phyloP scores from a whole-genome alignment of 2,113 vertebrate species.

The Panthera leo region DNA sequence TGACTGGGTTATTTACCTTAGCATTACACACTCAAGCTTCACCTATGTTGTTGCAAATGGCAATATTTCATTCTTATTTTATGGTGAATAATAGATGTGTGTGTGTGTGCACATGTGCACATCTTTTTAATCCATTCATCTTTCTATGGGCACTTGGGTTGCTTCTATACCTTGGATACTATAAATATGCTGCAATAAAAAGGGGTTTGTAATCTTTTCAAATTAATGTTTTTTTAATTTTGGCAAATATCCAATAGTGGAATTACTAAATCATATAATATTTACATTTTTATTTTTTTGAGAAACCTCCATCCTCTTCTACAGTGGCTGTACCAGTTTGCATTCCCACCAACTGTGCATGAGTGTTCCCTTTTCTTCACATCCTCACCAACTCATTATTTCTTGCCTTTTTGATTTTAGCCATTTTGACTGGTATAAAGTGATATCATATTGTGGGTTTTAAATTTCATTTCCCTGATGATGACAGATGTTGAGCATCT shows the following conservation, averaged over 20 bases:
- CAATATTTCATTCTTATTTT: not conserved
- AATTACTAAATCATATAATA: not conserved
- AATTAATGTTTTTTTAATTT: not conserved
- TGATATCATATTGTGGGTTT: not conserved
- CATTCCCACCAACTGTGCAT: not conserved
- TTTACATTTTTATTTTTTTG: not conserved
- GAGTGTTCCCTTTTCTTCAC: not conserved
- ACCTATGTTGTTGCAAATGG: not conserved
- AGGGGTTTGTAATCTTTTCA: not conserved
- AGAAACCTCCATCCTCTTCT: not conserved
- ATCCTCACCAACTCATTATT: not conserved
- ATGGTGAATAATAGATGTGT: not conserved
- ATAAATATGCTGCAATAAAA: not conserved
- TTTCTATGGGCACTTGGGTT: not conserved
- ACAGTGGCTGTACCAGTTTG: not conserved
- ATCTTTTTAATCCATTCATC: not conserved
- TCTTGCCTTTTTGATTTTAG: not conserved
- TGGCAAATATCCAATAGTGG: not conserved
- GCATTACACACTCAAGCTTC: not conserved
- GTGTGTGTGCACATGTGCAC: not conserved
- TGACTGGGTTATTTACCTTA: not conserved
- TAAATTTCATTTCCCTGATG: not conserved
- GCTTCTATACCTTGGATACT: not conserved
- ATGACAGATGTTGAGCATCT: not conserved
- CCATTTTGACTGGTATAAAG: not conserved